Base-by-base conservation (phyloP, 2,797 vertebrate species). In the Acrossocheilus fasciatus region DNA sequence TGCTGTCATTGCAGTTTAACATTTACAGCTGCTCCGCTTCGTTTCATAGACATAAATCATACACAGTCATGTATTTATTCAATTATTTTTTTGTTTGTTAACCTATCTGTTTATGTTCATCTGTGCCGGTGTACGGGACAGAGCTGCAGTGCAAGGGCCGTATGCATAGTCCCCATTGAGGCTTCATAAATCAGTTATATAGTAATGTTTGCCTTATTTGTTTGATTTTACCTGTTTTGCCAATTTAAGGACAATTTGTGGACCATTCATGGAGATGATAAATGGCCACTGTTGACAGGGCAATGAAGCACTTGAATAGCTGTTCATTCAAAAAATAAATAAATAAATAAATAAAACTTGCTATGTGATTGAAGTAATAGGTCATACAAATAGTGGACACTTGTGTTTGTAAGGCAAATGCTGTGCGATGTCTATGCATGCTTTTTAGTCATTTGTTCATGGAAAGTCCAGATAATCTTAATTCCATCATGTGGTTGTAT, bases 1-100 rank as follows among this genome's bases (percentile, higher is more conserved):
- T 80, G 39, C 14, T 52, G 62, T 87, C 72, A 45, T 75, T 36
- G 30, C 20, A 36, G 54, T 54, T n/a, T 68, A 64, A 62, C 54
- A 23, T 52, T 72, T 70, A 59, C 43, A 62, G 62, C 34, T 74
- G 73, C 36, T 75, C 43, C 10, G 17, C n/a, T 47, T 59, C 20
- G 2, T 74, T 41, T 73, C 12, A 75, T 62, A 45, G 14, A 76
- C 72, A 50, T 50, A 66, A 17, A 73, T 73, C 3, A 59, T 18
- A 59, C 20, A 11, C n/a, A 45, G 39, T 73, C 39, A 23, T 54
- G 23, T 41, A 83, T 39, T 75, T 50, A 66, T 75, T 76, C 11
- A 54, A 26, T 64, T 15, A 36, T 47, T 66, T 64, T 2, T 17
- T 47, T 17, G 14, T 36, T 47, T 64, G 12, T 75, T 47, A 17